A percentile compares a stretch with the other conserved stretches of the same genome.
Evolutionary conservation across 2,797 vertebrate species (phyloP).

Genomic region (Rhinichthys osculus): DNA sequence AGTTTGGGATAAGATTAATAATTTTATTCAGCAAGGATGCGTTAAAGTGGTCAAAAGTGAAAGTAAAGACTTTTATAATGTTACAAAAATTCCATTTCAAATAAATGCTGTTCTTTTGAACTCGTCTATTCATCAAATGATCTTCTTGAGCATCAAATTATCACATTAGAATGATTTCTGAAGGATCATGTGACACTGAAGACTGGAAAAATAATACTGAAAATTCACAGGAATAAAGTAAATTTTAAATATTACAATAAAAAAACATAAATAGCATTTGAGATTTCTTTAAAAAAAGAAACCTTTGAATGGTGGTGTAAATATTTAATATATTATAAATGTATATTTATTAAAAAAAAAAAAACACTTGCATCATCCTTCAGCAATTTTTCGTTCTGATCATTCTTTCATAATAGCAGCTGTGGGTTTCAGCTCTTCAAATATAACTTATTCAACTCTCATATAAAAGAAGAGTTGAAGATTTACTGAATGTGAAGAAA

Average conservation of each 20-base stretch:
- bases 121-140: too few relatives aligned
- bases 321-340: background rate
- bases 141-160: background rate
- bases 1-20: background rate
- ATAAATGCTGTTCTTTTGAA: too few relatives aligned
- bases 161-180: background rate
- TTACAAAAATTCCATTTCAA: background rate
- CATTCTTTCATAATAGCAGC: background rate
- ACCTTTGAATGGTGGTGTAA: background rate
- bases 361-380: background rate
- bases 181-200: background rate
- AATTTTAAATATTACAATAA: background rate
- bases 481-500: conserved; percentile 38
- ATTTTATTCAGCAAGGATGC: background rate
- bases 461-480: conserved; percentile 27
- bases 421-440: conserved; percentile 49
- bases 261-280: background rate
- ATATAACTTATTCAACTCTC: conserved; percentile 38
- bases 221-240: background rate
- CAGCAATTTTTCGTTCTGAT: background rate
- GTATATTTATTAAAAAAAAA: accelerated
- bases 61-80: background rate
- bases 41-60: background rate
- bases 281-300: background rate
- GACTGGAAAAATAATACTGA: background rate